Evolutionary conservation across 2,113 vertebrate genomes (phyloP).

Genomic region (Sclerurus mexicanus): DNA sequence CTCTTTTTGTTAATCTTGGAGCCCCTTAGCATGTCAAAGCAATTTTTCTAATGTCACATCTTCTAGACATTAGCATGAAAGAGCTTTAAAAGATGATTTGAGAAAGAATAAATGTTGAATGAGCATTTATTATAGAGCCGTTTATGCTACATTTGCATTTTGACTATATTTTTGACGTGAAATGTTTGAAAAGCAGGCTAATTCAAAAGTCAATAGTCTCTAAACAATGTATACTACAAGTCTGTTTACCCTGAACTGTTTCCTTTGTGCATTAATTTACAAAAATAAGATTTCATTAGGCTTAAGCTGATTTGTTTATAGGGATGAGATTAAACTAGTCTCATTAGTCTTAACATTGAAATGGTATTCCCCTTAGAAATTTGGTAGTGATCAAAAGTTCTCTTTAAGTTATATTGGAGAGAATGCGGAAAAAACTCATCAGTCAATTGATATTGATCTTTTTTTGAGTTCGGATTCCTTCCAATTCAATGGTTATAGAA

Average conservation of each 20-base stretch:
- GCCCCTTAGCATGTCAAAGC: slow-evolving; percentile 96
- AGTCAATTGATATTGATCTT: background rate
- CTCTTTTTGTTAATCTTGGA: slow-evolving; percentile 96
- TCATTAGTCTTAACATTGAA: slow-evolving; percentile 9
- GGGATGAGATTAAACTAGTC: slow-evolving; percentile 55
- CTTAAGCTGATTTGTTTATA: slow-evolving; percentile 60
- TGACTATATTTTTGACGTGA: slow-evolving; percentile 70
- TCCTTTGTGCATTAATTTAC: slow-evolving; percentile 65
- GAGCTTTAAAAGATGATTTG: slow-evolving; percentile 91
- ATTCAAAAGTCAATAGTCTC: slow-evolving; percentile 76
- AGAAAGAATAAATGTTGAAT: slow-evolving; percentile 88
- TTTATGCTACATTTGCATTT: slow-evolving; percentile 82
- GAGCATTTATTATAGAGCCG: slow-evolving; percentile 81
- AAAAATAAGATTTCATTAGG: slow-evolving; percentile 68
- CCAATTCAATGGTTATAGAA: background rate
- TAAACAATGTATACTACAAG: slow-evolving; percentile 67
- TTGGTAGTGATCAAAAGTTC: slow-evolving; percentile 26
- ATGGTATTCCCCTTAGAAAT: slow-evolving; percentile 40
- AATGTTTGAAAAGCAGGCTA: slow-evolving; percentile 70
- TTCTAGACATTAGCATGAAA: slow-evolving; percentile 97
- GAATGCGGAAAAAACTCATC: background rate
- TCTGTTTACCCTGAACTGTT: slow-evolving; percentile 68
- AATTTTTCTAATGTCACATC: slow-evolving; percentile 99
- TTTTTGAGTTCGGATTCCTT: background rate
- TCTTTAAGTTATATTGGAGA: background rate